phyloP scores from a whole-genome alignment of 2,888 invertebrate genomes.

The Patella ulyssiponensis region DNA sequence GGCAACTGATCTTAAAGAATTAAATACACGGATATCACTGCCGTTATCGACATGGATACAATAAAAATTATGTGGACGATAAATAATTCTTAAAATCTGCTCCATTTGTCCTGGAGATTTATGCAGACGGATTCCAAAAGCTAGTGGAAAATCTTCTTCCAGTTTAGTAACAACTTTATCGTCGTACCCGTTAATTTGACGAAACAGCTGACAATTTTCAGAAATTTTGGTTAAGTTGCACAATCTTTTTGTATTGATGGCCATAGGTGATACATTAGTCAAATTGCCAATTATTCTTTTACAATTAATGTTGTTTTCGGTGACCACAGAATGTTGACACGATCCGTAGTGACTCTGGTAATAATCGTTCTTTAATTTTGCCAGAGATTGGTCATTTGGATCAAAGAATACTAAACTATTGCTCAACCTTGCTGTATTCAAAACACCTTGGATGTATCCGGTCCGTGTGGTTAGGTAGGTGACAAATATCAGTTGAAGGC shows the following conservation, averaged over 20 bases:
- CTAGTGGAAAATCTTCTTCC: conserved; percentile 57
- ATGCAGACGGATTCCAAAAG: conserved; percentile 59
- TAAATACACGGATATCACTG: too few species aligned
- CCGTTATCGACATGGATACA: conserved; percentile 66
- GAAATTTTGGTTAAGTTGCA: conserved; percentile 36
- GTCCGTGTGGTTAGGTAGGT: too few species aligned
- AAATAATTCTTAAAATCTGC: conserved; percentile 62
- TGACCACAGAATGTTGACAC: background rate
- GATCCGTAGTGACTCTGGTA: background rate
- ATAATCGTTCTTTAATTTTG: background rate
- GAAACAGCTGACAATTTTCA: conserved; percentile 16
- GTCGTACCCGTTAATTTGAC: conserved; percentile 40
- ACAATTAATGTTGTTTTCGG: background rate
- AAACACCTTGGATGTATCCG: too few species aligned
- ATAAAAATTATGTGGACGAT: conserved; percentile 66
- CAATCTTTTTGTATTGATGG: background rate
- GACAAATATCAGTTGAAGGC: too few species aligned
- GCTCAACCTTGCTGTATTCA: too few species aligned
- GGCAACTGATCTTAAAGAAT: conserved; percentile 39
- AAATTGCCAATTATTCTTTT: background rate
- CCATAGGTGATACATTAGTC: too few species aligned
- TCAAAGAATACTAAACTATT: too few species aligned
- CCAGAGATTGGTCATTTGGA: too few species aligned
- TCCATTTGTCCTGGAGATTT: conserved; percentile 52
- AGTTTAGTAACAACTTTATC: conserved; percentile 36